Evolutionary conservation across 1,140 invertebrate species (phyloP).

Genomic region (Psilanteris sp.): DNA sequence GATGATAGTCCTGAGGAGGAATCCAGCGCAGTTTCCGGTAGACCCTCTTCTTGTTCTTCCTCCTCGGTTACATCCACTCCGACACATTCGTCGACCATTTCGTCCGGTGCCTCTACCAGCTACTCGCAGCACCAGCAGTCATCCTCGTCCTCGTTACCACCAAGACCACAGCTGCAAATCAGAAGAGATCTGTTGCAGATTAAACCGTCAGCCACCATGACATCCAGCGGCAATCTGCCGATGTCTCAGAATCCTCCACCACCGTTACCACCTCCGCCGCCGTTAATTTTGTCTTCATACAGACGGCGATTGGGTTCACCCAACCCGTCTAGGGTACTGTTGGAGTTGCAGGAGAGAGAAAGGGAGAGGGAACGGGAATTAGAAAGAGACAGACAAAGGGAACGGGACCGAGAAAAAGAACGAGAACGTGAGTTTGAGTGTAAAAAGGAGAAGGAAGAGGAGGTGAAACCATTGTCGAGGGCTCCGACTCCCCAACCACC

Average conservation of each 20-base stretch:
- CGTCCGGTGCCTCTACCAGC: constrained; percentile 67
- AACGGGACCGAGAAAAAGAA: constrained; percentile 58
- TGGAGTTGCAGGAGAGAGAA: constrained; percentile 76
- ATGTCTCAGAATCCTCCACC: constrained; percentile 78
- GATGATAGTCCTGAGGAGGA: constrained; percentile 82
- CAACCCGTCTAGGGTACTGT: constrained; percentile 72
- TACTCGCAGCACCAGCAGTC: constrained; percentile 42
- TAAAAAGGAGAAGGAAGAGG: constrained; percentile 66
- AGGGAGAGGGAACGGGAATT: constrained; percentile 69
- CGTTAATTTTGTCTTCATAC: constrained; percentile 75
- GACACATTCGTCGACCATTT: constrained; percentile 69
- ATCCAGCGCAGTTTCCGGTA: constrained; percentile 64
- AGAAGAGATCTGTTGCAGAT: constrained; percentile 85
- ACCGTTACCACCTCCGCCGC: constrained; percentile 78
- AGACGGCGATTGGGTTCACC: constrained; percentile 75
- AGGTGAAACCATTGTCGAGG: constrained; percentile 65
- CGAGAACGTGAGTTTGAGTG: constrained; percentile 12
- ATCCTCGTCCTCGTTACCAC: constrained; percentile 73
- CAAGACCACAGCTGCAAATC: constrained; percentile 85
- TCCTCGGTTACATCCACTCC: constrained; percentile 41
- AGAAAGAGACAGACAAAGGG: constrained; percentile 64
- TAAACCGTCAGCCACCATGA: constrained; percentile 78
- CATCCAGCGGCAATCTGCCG: constrained; percentile 71
- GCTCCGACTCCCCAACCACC: constrained; percentile 78
- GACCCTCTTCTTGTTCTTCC: constrained; percentile 65